Conservation (phyloP, 1,140 invertebrate species). For the Neomicropteryx cornuta region DNA sequence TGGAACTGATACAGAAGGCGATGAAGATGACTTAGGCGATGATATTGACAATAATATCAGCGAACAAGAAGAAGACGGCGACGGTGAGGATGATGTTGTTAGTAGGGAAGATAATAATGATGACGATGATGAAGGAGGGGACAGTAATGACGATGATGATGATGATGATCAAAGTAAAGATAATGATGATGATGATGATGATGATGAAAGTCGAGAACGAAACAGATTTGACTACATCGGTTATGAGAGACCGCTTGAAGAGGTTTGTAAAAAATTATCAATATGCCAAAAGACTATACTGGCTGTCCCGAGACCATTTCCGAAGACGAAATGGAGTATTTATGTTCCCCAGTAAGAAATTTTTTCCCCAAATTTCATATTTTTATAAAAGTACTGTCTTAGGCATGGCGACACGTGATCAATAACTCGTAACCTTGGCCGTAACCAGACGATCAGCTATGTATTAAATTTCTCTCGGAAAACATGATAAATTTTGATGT, state of each 20-base stretch:
- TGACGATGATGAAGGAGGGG: slow-evolving; percentile 8
- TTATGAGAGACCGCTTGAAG: slow-evolving; percentile 16
- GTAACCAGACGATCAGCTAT: too few species aligned
- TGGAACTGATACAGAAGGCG: slow-evolving; percentile 17
- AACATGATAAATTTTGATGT: too few species aligned
- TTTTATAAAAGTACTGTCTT: too few species aligned
- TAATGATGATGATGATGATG: slow-evolving; percentile 7
- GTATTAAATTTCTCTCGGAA: too few species aligned
- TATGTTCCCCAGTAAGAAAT: too few species aligned
- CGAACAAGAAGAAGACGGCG: slow-evolving; percentile 12
- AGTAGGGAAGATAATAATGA: slow-evolving; percentile 11
- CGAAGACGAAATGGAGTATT: too few species aligned
- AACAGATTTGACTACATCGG: slow-evolving; percentile 11
- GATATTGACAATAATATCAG: slow-evolving; percentile 15
- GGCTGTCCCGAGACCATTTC: too few species aligned
- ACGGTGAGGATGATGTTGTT: slow-evolving; percentile 14
- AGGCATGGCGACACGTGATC: too few species aligned
- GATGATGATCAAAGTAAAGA: slow-evolving; percentile 9
- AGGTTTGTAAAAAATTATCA: slow-evolving; percentile 13
- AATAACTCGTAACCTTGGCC: too few species aligned
- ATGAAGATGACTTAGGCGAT: slow-evolving; percentile 17
- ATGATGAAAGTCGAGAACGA: slow-evolving; percentile 10
- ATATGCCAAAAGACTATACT: slow-evolving; percentile 16
- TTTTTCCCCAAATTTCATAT: too few species aligned
- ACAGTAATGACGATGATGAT: slow-evolving; percentile 12